phyloP scores from a whole-genome alignment of 2,113 vertebrate species.

The Channa maculata region DNA sequence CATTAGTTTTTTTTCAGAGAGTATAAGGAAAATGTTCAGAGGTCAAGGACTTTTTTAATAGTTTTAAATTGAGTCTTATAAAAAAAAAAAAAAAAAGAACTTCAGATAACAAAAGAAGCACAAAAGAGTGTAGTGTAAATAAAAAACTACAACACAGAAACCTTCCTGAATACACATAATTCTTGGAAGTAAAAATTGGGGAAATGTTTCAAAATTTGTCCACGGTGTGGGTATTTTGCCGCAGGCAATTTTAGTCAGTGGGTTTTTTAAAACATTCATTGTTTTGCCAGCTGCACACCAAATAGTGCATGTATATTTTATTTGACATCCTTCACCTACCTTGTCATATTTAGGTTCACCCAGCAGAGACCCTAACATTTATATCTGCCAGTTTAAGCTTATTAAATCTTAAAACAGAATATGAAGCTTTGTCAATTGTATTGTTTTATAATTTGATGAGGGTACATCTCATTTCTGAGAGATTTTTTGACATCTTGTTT shows the following conservation, averaged over 20 bases:
- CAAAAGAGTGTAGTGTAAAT: background rate
- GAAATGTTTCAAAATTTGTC: constrained; percentile 22
- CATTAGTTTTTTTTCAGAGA: background rate
- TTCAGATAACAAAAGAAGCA: too few species aligned
- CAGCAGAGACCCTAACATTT: constrained; percentile 18
- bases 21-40: background rate
- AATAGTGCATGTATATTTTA: constrained; percentile 53
- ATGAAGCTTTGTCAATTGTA: constrained; percentile 29
- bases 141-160: background rate
- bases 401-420: constrained; percentile 51
- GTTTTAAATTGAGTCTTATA: too few species aligned
- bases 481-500: background rate
- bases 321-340: constrained; percentile 47
- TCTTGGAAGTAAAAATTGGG: constrained; percentile 18
- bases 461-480: constrained; percentile 20
- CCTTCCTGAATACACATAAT: background rate
- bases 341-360: constrained; percentile 44
- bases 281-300: constrained; percentile 57
- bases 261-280: constrained; percentile 30
- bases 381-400: constrained; percentile 33
- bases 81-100: too few species aligned
- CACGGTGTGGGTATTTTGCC: constrained; percentile 7
- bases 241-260: constrained; percentile 28
- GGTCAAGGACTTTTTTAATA: background rate
- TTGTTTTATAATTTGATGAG: constrained; percentile 37